Percentiles rank a stretch among this genome's conserved stretches.
These are phyloP conservation scores for Dynastes grantii DNA, from an alignment of 2,888 invertebrate genomes.

Conservation along the genomic window DNA sequence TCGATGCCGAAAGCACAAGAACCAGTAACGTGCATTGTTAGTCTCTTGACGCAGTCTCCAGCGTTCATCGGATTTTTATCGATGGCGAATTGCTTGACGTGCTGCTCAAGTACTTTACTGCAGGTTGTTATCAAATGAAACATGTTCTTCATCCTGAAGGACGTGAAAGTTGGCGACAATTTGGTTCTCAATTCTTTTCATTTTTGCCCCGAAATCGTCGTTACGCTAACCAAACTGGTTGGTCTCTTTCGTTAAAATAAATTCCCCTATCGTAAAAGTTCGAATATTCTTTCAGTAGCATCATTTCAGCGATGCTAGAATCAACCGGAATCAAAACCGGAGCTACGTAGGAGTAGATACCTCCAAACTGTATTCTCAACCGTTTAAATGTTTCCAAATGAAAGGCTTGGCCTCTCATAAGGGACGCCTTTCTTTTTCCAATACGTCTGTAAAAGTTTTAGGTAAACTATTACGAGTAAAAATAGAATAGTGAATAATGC, in stretches of 20 bases:
- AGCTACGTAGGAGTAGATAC: slow-evolving; percentile 33
- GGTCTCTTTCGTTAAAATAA: slow-evolving; percentile 37
- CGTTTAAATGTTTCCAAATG: slow-evolving; percentile 48
- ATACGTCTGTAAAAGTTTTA: slow-evolving; percentile 40
- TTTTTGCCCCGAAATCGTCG: slow-evolving; percentile 29
- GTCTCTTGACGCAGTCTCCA: slow-evolving; percentile 18
- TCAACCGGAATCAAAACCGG: slow-evolving; percentile 47
- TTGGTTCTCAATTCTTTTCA: slow-evolving; percentile 39
- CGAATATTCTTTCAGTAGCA: slow-evolving; percentile 43
- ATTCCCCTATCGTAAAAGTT: slow-evolving; percentile 35
- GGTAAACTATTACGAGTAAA: slow-evolving; percentile 24
- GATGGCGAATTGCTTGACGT: neutral
- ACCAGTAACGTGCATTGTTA: slow-evolving; percentile 32
- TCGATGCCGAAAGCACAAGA: slow-evolving; percentile 46
- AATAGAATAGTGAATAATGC: neutral
- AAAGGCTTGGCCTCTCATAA: slow-evolving; percentile 24
- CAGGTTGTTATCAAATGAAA: slow-evolving; percentile 26
- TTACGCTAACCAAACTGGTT: slow-evolving; percentile 42
- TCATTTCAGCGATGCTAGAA: neutral
- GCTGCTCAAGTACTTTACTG: slow-evolving; percentile 2
- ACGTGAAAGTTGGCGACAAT: slow-evolving; percentile 40
- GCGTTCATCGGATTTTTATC: slow-evolving; percentile 23
- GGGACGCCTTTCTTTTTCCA: slow-evolving; percentile 48
- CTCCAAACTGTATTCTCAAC: slow-evolving; percentile 34
- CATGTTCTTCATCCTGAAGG: slow-evolving; percentile 43